phyloP scores from a whole-genome alignment of 2,797 vertebrate species.

The Sandelia bainsii region DNA sequence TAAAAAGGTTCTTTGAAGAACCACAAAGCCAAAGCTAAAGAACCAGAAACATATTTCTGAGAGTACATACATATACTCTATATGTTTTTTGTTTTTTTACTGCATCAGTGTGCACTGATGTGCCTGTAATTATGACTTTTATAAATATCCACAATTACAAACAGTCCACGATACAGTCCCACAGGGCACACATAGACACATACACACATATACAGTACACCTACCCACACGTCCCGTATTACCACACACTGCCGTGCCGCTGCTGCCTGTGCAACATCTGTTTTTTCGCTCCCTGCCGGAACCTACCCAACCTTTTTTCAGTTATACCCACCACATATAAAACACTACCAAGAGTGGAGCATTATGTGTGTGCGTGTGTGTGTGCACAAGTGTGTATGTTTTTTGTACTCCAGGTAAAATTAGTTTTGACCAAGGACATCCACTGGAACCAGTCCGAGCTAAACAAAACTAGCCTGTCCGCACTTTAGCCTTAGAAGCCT shows the following conservation, averaged over 20 bases:
- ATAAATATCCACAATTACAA: slow-evolving; percentile 83
- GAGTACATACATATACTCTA: too few species aligned
- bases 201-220: slow-evolving; percentile 21
- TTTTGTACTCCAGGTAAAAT: slow-evolving; percentile 46
- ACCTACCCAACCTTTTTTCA: slow-evolving; percentile 78
- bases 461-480: not conserved
- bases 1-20: too few species aligned
- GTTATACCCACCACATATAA: slow-evolving; percentile 82
- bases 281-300: slow-evolving; percentile 76
- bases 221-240: slow-evolving; percentile 42
- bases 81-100: slow-evolving; percentile 40
- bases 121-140: slow-evolving; percentile 79
- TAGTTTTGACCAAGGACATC: slow-evolving; percentile 13
- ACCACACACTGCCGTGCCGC: slow-evolving; percentile 57
- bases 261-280: slow-evolving; percentile 79
- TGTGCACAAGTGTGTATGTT: slow-evolving; percentile 20
- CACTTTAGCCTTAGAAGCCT: not conserved
- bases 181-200: slow-evolving; percentile 27
- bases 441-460: not conserved
- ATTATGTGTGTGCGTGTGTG: slow-evolving; percentile 26
- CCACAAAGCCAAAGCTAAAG: too few species aligned
- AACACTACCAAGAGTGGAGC: slow-evolving; percentile 65
- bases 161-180: slow-evolving; percentile 52
- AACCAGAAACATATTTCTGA: too few species aligned
- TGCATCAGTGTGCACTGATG: slow-evolving; percentile 59